Base-by-base conservation (phyloP, 2,113 vertebrate genomes). In the Hoplias malabaricus region DNA sequence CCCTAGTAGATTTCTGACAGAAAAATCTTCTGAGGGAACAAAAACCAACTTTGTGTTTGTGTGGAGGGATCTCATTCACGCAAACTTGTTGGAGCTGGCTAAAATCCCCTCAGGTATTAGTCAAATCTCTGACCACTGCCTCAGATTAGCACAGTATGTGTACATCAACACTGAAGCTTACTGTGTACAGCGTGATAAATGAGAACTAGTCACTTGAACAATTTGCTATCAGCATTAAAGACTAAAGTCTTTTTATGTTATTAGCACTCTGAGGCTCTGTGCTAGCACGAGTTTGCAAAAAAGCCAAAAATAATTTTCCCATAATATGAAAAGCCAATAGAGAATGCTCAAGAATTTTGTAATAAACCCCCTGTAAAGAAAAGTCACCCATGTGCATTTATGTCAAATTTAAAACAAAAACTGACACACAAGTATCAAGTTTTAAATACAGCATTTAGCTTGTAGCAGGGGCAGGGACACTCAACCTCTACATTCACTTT, bases 331-430 rank as follows among this genome's bases (percentile, higher is more conserved):
- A n/a, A n/a, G n/a, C n/a, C n/a, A n/a, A n/a, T n/a, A n/a, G n/a
- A n/a, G n/a, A n/a, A n/a, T n/a, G n/a, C n/a, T n/a, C n/a, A n/a
- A n/a, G n/a, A n/a, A n/a, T n/a, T n/a, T n/a, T n/a, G n/a, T n/a
- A n/a, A n/a, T n/a, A n/a, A n/a, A n/a, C n/a, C n/a, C n/a, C n/a
- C n/a, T n/a, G n/a, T n/a, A n/a, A n/a, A n/a, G n/a, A n/a, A n/a
- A n/a, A n/a, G n/a, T n/a, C n/a, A n/a, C n/a, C n/a, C n/a, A n/a
- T n/a, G n/a, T n/a, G n/a, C n/a, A n/a, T n/a, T n/a, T n/a, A n/a
- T n/a, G n/a, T n/a, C n/a, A n/a, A n/a, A 29, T 27, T 59, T 50
- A 46, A 57, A 43, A 69, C 27, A 54, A 53, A 36, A 46, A 77
- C 31, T 46, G 25, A 19, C 21, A 2, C 53, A 46, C 65, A 0